phyloP scores from a whole-genome alignment of 2,888 invertebrate genomes.

The Drosophila barbarae region DNA sequence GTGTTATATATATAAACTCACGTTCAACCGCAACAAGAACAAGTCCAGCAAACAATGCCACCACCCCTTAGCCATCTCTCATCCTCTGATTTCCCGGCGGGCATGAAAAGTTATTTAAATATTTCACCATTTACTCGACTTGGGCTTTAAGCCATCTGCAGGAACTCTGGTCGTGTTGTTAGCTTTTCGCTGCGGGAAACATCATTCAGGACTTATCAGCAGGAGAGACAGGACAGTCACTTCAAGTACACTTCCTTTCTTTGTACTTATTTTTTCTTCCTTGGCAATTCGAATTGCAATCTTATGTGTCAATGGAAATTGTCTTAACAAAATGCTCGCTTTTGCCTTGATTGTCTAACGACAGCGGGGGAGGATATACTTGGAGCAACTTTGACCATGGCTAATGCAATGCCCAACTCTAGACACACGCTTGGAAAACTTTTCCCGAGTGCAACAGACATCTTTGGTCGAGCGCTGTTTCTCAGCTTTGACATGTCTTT shows the following conservation, averaged over 20 bases:
- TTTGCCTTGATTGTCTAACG: slow-evolving; percentile 13
- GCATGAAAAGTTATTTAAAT: slow-evolving; percentile 65
- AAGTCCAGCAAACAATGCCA: slow-evolving; percentile 47
- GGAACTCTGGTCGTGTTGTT: no score
- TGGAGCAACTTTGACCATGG: slow-evolving; percentile 50
- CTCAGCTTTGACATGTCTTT: slow-evolving; percentile 34
- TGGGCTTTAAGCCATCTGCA: slow-evolving; percentile 55
- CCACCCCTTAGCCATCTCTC: slow-evolving; percentile 11
- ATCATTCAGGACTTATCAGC: slow-evolving; percentile 29
- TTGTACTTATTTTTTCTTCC: slow-evolving; percentile 14
- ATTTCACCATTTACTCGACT: slow-evolving; percentile 61
- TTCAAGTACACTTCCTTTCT: slow-evolving; percentile 45
- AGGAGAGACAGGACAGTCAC: slow-evolving; percentile 14
- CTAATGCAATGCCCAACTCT: slow-evolving; percentile 52
- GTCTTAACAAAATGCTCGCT: slow-evolving; percentile 51
- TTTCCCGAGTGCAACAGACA: slow-evolving; percentile 38
- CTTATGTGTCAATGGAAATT: slow-evolving; percentile 71
- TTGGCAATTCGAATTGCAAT: slow-evolving; percentile 59
- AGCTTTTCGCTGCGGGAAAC: slow-evolving; percentile 17
- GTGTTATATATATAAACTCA: slow-evolving; percentile 23
- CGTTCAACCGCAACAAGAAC: slow-evolving; percentile 40
- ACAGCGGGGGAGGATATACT: neutral
- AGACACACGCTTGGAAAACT: slow-evolving; percentile 28
- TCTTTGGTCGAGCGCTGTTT: slow-evolving; percentile 34
- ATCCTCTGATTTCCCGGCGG: slow-evolving; percentile 25